phyloP scores from a whole-genome alignment of 1,140 invertebrate species.

The Cyclargus thomasi region DNA sequence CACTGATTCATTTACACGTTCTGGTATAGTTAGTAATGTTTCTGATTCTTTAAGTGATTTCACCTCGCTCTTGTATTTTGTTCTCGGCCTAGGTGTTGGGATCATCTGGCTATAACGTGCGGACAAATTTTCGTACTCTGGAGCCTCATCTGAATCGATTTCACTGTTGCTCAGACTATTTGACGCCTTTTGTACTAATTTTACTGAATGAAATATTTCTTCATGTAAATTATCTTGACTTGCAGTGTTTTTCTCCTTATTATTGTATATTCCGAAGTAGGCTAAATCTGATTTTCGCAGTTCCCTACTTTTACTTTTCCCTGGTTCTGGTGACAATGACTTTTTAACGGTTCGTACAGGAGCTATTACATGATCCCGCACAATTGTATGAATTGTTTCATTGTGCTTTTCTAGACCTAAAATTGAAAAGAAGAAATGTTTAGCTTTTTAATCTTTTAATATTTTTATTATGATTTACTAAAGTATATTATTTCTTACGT shows the following conservation, averaged over 20 bases:
- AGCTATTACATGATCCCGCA: slow-evolving; percentile 16
- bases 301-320: slow-evolving; percentile 50
- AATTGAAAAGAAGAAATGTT: no score
- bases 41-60: slow-evolving; percentile 30
- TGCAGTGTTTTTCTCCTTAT: slow-evolving; percentile 32
- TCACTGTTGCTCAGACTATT: slow-evolving; percentile 62
- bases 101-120: slow-evolving; percentile 39
- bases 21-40: slow-evolving; percentile 47
- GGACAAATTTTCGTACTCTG: slow-evolving; percentile 61
- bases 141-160: slow-evolving; percentile 55
- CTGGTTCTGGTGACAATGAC: slow-evolving; percentile 28
- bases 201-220: slow-evolving; percentile 55
- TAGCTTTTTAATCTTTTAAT: no score
- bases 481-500: no score
- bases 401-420: slow-evolving; percentile 37
- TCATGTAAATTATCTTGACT: slow-evolving; percentile 36
- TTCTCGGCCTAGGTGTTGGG: slow-evolving; percentile 54
- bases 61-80: slow-evolving; percentile 42
- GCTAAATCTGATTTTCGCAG: slow-evolving; percentile 56
- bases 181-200: slow-evolving; percentile 55
- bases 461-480: no score
- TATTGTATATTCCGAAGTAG: slow-evolving; percentile 55
- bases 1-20: slow-evolving; percentile 38
- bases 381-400: background rate
- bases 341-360: slow-evolving; percentile 17